Evolutionary conservation across 2,797 vertebrate species (phyloP), one percentile per base, ranked within the genome.

Genomic region (Gouania willdenowi): DNA sequence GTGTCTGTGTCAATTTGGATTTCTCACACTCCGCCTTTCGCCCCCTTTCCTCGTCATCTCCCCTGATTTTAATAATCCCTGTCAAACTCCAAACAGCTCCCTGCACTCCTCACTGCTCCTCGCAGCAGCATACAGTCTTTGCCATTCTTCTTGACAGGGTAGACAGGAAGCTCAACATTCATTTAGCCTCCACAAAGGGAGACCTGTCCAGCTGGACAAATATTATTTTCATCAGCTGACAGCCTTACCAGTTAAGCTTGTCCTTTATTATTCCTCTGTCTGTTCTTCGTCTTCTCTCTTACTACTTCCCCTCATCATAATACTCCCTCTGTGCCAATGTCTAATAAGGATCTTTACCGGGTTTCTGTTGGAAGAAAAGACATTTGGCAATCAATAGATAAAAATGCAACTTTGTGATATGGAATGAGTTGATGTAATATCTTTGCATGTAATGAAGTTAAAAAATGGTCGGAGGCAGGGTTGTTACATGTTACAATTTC

Each of bases 21-120:
- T 90, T 88, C 92, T 91, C 89, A 87, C 83, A 88, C 86, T 90
- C 87, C 68, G 77, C 89, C 91, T 82, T 84, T 84, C 78, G 66
- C 87, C 88, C 80, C 87, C 90, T n/a, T n/a, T 91, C 62, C 67
- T 77, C 77, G 45, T 79, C 92, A 91, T 89, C 91, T 90, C 87
- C 87, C 89, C 91, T 91, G 91, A 95, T 96, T 98, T 94, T 94
- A 98, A 98, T 97, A 95, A 98, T 95, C 92, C 92, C 91, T 93
- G 95, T 96, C 95, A 97, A 94, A 91, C 87, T 91, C 91, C 91
- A 92, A 94, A 92, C 91, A 91, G 88, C 89, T 90, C 85, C 65
- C 70, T 42, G 48, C 66, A 71, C 78, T 75, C 52, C 11, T 57
- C 71, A 58, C 43, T 24, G 76, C 81, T 66, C 73, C 69, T 46